These are phyloP conservation scores for Antennarius striatus DNA, from an alignment of 2,113 vertebrate genomes.

Conservation along the genomic window DNA sequence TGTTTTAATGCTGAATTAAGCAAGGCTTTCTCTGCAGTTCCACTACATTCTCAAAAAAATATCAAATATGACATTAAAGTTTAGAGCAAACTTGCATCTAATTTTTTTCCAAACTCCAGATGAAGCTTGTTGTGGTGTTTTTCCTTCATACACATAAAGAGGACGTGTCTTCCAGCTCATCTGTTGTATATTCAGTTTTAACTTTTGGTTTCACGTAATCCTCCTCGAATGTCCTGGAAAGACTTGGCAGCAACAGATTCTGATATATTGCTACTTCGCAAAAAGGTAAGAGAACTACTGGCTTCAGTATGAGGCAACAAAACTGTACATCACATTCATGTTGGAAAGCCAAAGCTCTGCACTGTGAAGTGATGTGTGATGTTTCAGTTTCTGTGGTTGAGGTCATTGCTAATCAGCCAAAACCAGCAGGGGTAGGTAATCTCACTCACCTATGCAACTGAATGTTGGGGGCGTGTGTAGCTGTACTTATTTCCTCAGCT, in stretches of 20 bases:
- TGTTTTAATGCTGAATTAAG: slow-evolving; percentile 62
- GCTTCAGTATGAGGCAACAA: background rate
- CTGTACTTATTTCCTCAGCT: slow-evolving; percentile 38
- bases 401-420: slow-evolving; percentile 58
- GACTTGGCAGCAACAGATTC: background rate
- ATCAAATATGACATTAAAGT: slow-evolving; percentile 28
- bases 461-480: slow-evolving; percentile 26
- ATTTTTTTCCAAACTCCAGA: slow-evolving; percentile 20
- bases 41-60: slow-evolving; percentile 20
- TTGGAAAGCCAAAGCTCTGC: background rate
- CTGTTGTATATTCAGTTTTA: slow-evolving; percentile 2
- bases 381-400: slow-evolving; percentile 24
- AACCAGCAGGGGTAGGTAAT: slow-evolving; percentile 49
- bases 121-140: background rate
- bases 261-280: background rate
- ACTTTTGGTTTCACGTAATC: slow-evolving; percentile 1
- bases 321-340: slow-evolving; percentile 10
- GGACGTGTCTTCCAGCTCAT: slow-evolving; percentile 2
- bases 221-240: background rate
- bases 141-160: too few relatives aligned
- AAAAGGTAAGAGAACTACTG: background rate
- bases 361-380: slow-evolving; percentile 15
- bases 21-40: slow-evolving; percentile 21
- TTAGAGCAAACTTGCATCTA: slow-evolving; percentile 16
- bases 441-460: slow-evolving; percentile 49